Evolutionary conservation across 1,140 invertebrate genomes (phyloP), one percentile per base, ranked within the genome.

Genomic region (Metopolophium dirhodum): DNA sequence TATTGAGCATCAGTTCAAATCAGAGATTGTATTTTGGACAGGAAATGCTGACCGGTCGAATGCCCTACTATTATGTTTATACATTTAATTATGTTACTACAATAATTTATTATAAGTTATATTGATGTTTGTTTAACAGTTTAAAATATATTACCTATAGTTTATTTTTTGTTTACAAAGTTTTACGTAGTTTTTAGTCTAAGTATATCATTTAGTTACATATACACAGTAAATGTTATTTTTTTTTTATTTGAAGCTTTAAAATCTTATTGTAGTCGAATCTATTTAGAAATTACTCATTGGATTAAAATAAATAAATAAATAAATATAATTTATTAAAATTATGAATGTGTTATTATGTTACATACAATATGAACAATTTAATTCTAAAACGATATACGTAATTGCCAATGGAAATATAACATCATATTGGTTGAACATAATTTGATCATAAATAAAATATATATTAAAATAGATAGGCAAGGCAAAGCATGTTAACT

Each of bases 211-310:
- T 77, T 77, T 77, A 61, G 30, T 61, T 61, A 61, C 30, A 51
- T 51, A 23, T 23, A 77, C 30, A n/a, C n/a, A 77, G n/a, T n/a
- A 77, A 14, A 77, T 77, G 30, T 77, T 7, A 7, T 77, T n/a
- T 41, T 41, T 41, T 7, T 18, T 77, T n/a, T 83, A 83, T 83
- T 37, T 83, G 77, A 83, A 37, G 77, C 22, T 22, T 83, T 37
- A 83, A 83, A 18, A 23, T 83, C 37, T 83, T 83, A 83, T 0
- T 83, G 30, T 95, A 97, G 97, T 97, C 97, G 94, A 99, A 97
- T 9, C 30, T 77, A 77, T 77, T 77, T n/a, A 77, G 14, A 35
- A n/a, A 7, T 77, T 77, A 77, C 61, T 77, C n/a, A 77, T 77
- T 77, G 61, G 61, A 68, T 20, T 54, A 68, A 68, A 77, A 68